A percentile compares a stretch with the other conserved stretches of the same genome.
These are phyloP conservation scores for Stomatorhinus walkeri DNA, from an alignment of 2,797 vertebrate genomes.

Conservation along the genomic window DNA sequence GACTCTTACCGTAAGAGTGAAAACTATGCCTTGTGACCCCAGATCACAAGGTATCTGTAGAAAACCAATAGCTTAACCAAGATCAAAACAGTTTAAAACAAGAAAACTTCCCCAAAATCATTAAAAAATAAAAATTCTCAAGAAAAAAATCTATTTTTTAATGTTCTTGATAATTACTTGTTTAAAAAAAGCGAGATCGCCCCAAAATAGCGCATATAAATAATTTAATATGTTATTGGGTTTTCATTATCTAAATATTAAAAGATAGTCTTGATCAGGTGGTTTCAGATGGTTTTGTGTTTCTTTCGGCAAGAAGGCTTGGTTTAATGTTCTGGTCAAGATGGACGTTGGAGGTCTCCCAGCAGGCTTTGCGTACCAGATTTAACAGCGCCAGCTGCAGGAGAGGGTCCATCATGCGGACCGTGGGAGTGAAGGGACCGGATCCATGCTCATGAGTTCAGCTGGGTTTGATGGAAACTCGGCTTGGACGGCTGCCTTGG, in stretches of 20 bases:
- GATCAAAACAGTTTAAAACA: neutral
- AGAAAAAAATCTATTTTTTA: neutral
- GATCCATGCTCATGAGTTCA: neutral
- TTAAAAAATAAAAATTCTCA: neutral
- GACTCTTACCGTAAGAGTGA: neutral
- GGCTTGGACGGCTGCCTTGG: neutral
- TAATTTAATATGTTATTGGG: neutral
- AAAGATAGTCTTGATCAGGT: neutral
- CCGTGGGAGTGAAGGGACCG: constrained; percentile 1
- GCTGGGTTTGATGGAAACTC: constrained; percentile 8
- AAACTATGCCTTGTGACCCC: neutral
- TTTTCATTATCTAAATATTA: neutral
- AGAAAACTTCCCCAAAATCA: neutral
- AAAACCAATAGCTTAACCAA: neutral
- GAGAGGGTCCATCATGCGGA: constrained; percentile 10
- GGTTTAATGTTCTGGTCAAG: constrained; percentile 9
- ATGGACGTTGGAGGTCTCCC: constrained; percentile 17
- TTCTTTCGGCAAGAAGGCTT: constrained; percentile 13
- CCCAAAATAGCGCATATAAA: neutral
- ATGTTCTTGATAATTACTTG: neutral
- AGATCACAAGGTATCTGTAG: neutral
- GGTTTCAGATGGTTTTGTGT: neutral
- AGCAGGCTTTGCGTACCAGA: constrained; percentile 19
- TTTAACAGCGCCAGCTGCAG: constrained; percentile 27
- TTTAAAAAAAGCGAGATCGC: neutral